These are phyloP conservation scores for Porites evermanni DNA, from an alignment of 92 coral and sea anemone species.

Conservation along the genomic window DNA sequence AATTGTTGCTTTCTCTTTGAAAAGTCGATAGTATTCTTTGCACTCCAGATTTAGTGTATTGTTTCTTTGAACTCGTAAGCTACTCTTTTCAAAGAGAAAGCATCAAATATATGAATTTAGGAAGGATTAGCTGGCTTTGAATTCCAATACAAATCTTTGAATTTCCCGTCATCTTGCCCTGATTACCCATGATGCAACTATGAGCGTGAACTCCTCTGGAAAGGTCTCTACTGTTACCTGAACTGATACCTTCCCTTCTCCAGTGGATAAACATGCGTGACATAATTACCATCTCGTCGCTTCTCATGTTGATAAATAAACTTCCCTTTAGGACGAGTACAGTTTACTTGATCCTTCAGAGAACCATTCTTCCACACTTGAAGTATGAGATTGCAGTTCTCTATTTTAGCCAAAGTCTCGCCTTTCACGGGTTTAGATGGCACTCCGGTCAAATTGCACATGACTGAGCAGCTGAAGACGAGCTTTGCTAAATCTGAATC, in stretches of 20 bases:
- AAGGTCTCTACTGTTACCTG: conserved; percentile 51
- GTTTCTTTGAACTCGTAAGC: no score
- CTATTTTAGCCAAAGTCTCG: conserved; percentile 66
- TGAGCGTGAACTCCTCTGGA: no score
- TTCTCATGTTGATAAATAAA: conserved; percentile 57
- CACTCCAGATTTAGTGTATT: no score
- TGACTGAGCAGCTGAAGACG: conserved; percentile 74
- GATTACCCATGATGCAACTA: no score
- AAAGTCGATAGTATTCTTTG: no score
- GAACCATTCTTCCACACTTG: conserved; percentile 55
- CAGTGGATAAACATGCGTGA: conserved; percentile 57
- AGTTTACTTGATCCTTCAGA: conserved; percentile 66
- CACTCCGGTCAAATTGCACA: conserved; percentile 70
- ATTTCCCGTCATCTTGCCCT: no score
- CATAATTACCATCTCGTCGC: conserved; percentile 63
- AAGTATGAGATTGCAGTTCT: conserved; percentile 73
- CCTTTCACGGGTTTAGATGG: conserved; percentile 23
- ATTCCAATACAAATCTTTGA: no score
- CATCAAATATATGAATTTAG: no score
- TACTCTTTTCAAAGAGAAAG: no score
- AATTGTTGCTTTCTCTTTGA: no score
- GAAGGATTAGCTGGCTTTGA: no score
- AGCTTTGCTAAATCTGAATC: conserved; percentile 64
- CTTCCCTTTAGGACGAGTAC: conserved; percentile 72
- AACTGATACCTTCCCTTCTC: conserved; percentile 69